A percentile compares a stretch with the other conserved stretches of the same genome.
These are phyloP conservation scores for Cotesia typhae DNA, from an alignment of 1,140 invertebrate genomes.

Conservation along the genomic window DNA sequence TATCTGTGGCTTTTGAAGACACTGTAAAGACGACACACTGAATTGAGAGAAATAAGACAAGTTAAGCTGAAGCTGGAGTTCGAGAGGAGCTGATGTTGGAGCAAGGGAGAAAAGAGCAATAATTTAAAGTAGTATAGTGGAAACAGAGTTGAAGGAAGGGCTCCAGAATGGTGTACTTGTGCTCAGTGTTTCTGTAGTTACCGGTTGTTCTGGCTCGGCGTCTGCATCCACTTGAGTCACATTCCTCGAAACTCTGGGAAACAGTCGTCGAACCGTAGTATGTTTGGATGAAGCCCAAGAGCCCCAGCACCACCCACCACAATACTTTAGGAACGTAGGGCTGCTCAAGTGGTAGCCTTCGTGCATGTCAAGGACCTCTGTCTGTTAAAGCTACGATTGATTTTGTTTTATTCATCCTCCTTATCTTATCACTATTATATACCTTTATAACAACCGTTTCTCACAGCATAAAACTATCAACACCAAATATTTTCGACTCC, in stretches of 20 bases:
- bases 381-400: neutral
- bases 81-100: no score
- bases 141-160: conserved; percentile 1
- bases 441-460: no score
- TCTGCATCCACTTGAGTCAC: conserved; percentile 30
- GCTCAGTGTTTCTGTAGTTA: no score
- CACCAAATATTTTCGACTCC: no score
- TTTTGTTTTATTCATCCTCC: neutral
- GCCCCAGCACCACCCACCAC: neutral
- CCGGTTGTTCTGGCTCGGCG: no score
- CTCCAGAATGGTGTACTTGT: neutral
- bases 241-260: conserved; percentile 30
- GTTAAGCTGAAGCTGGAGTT: no score
- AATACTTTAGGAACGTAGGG: conserved; percentile 12
- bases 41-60: no score
- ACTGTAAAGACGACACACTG: no score
- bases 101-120: no score
- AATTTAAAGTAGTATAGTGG: neutral
- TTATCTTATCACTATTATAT: no score
- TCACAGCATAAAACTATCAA: no score
- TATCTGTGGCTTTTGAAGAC: conserved; percentile 6
- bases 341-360: conserved; percentile 26
- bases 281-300: conserved; percentile 33
- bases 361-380: conserved; percentile 27
- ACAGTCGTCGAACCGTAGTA: conserved; percentile 22